A percentile compares a stretch with the other conserved stretches of the same genome.
Conservation (phyloP, 2,888 invertebrate genomes). For the Sarcophaga subvicina region DNA sequence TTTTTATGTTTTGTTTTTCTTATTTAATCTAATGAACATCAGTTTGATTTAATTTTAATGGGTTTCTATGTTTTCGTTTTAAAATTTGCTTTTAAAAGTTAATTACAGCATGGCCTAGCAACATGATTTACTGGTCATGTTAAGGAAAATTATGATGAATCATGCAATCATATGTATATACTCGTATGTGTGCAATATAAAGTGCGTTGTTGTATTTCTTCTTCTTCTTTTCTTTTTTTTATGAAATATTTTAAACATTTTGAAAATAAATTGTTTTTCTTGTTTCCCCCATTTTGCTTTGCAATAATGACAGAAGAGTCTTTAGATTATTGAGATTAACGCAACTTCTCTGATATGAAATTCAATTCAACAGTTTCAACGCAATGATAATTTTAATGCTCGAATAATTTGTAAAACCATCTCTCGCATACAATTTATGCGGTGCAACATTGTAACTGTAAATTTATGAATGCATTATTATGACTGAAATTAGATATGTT, state of each 20-base stretch:
- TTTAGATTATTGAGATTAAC: not conserved
- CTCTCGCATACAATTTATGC: too few species aligned
- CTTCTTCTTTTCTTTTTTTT: not conserved
- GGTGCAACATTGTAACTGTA: too few species aligned
- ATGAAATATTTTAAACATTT: constrained; percentile 28
- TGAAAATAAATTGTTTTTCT: constrained; percentile 50
- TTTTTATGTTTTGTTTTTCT: constrained; percentile 5
- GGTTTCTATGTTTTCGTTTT: constrained; percentile 45
- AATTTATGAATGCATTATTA: too few species aligned
- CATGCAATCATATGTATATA: constrained; percentile 57
- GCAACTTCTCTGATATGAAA: constrained; percentile 29
- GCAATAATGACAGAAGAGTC: too few species aligned
- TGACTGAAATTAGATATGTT: too few species aligned
- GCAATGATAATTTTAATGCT: constrained; percentile 45
- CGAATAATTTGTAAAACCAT: constrained; percentile 50
- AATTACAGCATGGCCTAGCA: constrained; percentile 60
- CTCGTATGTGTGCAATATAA: not conserved
- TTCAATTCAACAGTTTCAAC: constrained; percentile 34
- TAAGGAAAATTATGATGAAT: constrained; percentile 63
- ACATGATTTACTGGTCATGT: constrained; percentile 71
- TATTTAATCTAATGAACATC: constrained; percentile 49
- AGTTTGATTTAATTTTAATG: constrained; percentile 59
- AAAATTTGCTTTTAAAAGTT: constrained; percentile 39
- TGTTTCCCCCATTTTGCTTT: not conserved
- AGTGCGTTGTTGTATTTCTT: not conserved